Conservation (phyloP, 2,888 invertebrate genomes). For the Druceiella hillmani region DNA sequence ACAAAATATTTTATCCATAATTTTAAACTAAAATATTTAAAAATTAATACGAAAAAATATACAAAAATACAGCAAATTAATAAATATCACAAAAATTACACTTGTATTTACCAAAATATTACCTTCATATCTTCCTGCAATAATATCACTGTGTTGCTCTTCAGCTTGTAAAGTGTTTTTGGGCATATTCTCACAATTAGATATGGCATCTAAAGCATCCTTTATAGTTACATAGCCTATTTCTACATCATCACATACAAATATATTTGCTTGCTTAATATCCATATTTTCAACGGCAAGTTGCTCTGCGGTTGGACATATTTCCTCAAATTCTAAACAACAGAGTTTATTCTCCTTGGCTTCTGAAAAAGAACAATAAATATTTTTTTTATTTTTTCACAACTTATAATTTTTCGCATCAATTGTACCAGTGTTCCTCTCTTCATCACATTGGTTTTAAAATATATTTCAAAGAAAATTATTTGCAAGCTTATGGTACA, state of each 20-base stretch:
- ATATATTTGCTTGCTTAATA: slow-evolving; percentile 38
- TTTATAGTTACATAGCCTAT: slow-evolving; percentile 45
- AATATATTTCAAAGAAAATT: too few species aligned
- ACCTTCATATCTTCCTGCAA: slow-evolving; percentile 79
- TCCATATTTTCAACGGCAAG: slow-evolving; percentile 32
- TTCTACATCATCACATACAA: slow-evolving; percentile 38
- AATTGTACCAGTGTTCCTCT: too few species aligned
- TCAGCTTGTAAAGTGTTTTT: slow-evolving; percentile 52
- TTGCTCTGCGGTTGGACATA: slow-evolving; percentile 32
- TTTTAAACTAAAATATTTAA: too few species aligned
- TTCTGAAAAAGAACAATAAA: background rate
- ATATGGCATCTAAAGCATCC: slow-evolving; percentile 32
- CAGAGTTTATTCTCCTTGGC: background rate
- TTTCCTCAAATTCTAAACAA: slow-evolving; percentile 37
- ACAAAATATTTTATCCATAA: too few species aligned
- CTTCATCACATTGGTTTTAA: too few species aligned
- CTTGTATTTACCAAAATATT: too few species aligned
- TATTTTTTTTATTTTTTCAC: too few species aligned
- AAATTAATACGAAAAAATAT: too few species aligned
- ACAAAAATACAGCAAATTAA: too few species aligned
- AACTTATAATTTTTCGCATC: too few species aligned
- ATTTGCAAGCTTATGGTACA: too few species aligned
- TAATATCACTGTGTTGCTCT: slow-evolving; percentile 64
- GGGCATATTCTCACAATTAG: slow-evolving; percentile 29
- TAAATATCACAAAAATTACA: too few species aligned